Base-by-base conservation (phyloP, 2,888 invertebrate species). In the Pseudoips prasinana region DNA sequence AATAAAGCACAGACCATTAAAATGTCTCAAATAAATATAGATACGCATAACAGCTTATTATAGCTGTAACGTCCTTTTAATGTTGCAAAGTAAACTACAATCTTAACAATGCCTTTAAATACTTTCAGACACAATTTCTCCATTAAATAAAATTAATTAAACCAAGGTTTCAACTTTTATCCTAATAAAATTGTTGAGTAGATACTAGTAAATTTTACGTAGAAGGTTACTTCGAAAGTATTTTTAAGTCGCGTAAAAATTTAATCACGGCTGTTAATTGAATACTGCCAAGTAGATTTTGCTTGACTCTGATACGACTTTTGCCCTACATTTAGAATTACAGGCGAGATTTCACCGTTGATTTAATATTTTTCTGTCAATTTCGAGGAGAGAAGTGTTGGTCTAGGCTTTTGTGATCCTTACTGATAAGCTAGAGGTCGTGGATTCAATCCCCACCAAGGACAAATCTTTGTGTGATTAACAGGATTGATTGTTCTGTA, bases 201-300 rank as follows among this genome's bases (percentile, higher is more conserved):
- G 46, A 57, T 58, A 47, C 32, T 40, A 35, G 37, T 30, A 35
- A 50, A 39, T 53, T 49, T 40, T 43, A 33, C 33, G 41, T 31
- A 46, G 47, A 50, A 45, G 54, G 52, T 48, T 56, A 48, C 52
- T 58, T 38, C 51, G 54, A 53, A 68, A 65, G 68, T 64, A 39
- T 48, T 73, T 73, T 74, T 72, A 73, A 75, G 71, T 68, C 63
- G 54, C 69, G 64, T 78, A 71, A 78, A 75, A 73, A 63, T 72
- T 71, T 75, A 64, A 76, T 69, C 67, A 63, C 61, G 45, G 43
- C 52, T 44, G 56, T 58, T 74, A 73, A 75, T 76, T 73, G 72
- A 75, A 73, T 62, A 51, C 48, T 14, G 14, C 5, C 14, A 14
- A 14, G 42, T 14, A 6, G 7, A 31, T 35, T 29, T n/a, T 23